phyloP scores from a whole-genome alignment of 2,888 invertebrate genomes.

The Drosophila niveifrons region DNA sequence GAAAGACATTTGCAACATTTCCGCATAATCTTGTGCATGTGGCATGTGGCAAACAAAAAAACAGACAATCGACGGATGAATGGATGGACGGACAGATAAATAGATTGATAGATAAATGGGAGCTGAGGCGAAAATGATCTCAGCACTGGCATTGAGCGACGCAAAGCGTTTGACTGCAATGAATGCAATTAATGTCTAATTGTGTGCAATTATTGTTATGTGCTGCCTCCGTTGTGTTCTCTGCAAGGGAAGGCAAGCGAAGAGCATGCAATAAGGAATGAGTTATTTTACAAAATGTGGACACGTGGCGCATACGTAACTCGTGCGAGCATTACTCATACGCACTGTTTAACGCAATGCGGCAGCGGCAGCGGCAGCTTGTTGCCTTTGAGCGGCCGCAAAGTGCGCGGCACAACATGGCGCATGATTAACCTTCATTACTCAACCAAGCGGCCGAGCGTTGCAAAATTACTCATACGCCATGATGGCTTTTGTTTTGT shows the following conservation, averaged over 20 bases:
- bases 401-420: constrained; percentile 58
- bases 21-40: constrained; percentile 63
- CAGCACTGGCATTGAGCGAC: constrained; percentile 52
- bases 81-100: constrained; percentile 13
- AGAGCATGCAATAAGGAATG: background rate
- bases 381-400: constrained; percentile 36
- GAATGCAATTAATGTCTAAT: constrained; percentile 79
- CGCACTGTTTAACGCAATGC: constrained; percentile 52
- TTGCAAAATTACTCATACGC: constrained; percentile 70
- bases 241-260: no score
- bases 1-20: constrained; percentile 64
- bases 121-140: constrained; percentile 56
- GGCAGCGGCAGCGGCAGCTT: constrained; percentile 20
- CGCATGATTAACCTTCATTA: constrained; percentile 74
- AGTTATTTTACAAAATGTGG: background rate
- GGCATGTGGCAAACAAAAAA: constrained; percentile 47
- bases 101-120: constrained; percentile 27
- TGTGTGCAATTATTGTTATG: constrained; percentile 72
- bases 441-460: constrained; percentile 44
- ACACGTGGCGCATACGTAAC: constrained; percentile 75
- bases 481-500: constrained; percentile 52
- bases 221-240: background rate
- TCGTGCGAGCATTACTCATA: constrained; percentile 65
- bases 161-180: constrained; percentile 45
- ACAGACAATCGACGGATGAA: constrained; percentile 35